Evolutionary conservation across 2,797 vertebrate genomes (phyloP).

Genomic region (Mus minutoides): DNA sequence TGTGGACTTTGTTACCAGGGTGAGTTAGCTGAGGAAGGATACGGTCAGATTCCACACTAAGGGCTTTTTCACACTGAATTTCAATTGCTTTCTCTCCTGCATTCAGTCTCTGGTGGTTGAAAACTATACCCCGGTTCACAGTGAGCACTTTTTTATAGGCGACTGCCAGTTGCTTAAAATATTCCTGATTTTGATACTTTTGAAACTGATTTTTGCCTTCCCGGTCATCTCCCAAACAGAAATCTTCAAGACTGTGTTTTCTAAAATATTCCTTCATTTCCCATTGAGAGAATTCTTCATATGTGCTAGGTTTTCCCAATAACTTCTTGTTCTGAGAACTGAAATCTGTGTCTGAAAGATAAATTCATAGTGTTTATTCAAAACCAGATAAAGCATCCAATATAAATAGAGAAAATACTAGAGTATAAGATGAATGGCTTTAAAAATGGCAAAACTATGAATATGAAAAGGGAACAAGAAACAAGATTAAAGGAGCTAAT

Average conservation of each 20-base stretch:
- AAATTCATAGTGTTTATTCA: slow-evolving; percentile 9
- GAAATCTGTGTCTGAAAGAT: slow-evolving; percentile 38
- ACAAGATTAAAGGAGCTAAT: slow-evolving; percentile 16
- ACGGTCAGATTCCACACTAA: slow-evolving; percentile 88
- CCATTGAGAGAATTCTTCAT: slow-evolving; percentile 6
- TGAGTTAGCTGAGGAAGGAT: slow-evolving; percentile 87
- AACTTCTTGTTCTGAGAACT: slow-evolving; percentile 34
- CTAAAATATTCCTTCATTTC: neutral
- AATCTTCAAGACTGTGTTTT: neutral
- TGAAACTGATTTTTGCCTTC: slow-evolving; percentile 29
- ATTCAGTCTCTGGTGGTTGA: neutral
- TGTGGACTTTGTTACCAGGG: slow-evolving; percentile 71
- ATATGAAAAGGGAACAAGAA: neutral
- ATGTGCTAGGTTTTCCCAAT: neutral
- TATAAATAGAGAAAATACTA: slow-evolving; percentile 1
- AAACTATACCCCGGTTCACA: neutral
- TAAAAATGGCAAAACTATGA: neutral
- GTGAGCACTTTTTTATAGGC: neutral
- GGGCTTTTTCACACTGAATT: slow-evolving; percentile 88
- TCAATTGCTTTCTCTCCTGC: neutral
- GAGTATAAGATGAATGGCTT: neutral
- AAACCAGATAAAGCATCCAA: neutral
- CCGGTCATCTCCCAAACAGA: neutral
- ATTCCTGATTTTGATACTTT: slow-evolving; percentile 9
- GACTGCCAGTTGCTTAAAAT: neutral